Evolutionary conservation across 2,888 invertebrate genomes (phyloP), one percentile per base, ranked within the genome.

Genomic region (Calliopum simillimum): DNA sequence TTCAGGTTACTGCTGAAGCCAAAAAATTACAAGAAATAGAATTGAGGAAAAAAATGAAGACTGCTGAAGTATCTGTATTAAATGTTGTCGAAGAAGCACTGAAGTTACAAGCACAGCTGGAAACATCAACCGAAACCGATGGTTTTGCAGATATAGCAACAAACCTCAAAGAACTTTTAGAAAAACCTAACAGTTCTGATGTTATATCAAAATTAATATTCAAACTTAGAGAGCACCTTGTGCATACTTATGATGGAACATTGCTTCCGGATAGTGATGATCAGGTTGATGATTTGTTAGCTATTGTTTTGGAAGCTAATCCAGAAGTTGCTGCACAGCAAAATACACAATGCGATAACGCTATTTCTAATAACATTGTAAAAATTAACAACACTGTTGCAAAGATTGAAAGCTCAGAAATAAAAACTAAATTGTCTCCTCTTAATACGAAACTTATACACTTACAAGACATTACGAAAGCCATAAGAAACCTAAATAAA

Each of bases 191-290:
- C 13, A 74, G 76, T 51, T 41, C 67, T 2, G 76, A 78, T 4
- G 71, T 77, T 55, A 68, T 79, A 12, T 61, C 74, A 4, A 81
- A 81, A 69, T 73, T 78, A 3, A 74, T 83, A 19, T 82, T 84
- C 3, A 81, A 81, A 56, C 70, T 85, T 2, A 74, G 78, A 62
- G 80, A 82, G 53, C 81, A 82, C 19, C 80, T 85, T 62, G 83
- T 84, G 13, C 85, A 85, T 12, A 84, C 84, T 0, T 82, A 82
- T 53, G 83, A 85, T 63, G 79, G 78, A 0, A 76, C 74, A 1
- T 6, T 16, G 12, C 1, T 70, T 33, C 1, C 33, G 1, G 33
- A 33, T 8, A 33, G 6, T 8, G 33, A 8, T 8, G 6, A 6
- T 6, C 33, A 33, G 8, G 6, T 33, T 33, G 33, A 33, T 33